Base-by-base conservation (phyloP, 2,888 invertebrate species). In the Tolmerus cingulatus region DNA sequence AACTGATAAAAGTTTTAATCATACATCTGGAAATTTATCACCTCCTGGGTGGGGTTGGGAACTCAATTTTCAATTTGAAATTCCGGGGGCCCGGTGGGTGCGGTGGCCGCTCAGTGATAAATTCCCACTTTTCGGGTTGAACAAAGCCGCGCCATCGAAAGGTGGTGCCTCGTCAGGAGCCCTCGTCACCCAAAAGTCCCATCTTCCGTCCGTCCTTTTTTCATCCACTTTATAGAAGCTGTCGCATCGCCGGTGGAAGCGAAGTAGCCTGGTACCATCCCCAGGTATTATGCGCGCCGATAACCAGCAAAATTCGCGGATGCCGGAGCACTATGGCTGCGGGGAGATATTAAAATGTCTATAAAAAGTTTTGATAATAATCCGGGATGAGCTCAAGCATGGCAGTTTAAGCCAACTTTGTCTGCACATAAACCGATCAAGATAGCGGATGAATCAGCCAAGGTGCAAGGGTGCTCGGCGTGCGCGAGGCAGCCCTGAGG, bases 1-100 rank as follows among this genome's bases (percentile, higher is more conserved):
- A 88, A 88, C 88, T 88, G 88, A 88, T 88, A 88, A 88, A 88
- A 88, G 88, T 88, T 88, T 88, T 88, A 88, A 88, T 88, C 88
- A 88, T 88, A 88, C 74, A 87, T 88, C 87, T 88, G 86, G 81
- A 87, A 88, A 88, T 88, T 87, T 88, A 88, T 87, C 88, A 88
- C 88, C 82, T 87, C 37, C 86, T 55, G 43, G 78, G 43, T 46
- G 81, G 77, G 78, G 88, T 84, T 78, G 37, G 37, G 74, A 84
- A 84, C 66, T 84, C 34, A 84, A 84, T 84, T 84, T 82, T 84
- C 66, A 84, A 84, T 84, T 84, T 84, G 84, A 23, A 85, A 74
- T 85, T 74, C 46, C 74, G 3, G 30, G 46, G 34, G 14, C 1
- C 16, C 30, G 16, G 74, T 12, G 23, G n/a, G 57, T 16, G 74